Evolutionary conservation across 1,140 invertebrate species (phyloP), one percentile per base, ranked within the genome.

Genomic region (Aphidius gifuensis): DNA sequence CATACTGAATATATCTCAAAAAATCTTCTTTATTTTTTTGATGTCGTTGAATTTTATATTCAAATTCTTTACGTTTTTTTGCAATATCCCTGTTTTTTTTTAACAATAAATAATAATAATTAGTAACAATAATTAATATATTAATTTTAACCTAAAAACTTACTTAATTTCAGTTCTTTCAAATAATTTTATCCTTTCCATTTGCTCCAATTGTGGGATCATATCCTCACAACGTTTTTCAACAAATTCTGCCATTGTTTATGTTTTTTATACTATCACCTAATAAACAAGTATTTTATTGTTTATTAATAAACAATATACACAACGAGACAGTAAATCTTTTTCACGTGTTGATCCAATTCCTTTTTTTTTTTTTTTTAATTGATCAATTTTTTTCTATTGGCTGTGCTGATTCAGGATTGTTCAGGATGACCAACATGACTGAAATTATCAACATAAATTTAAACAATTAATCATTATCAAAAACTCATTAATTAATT

Each of bases 1-100:
- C 86, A 75, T 89, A 91, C 53, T 88, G 83, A 66, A 92, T 89
- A 66, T 92, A 92, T 60, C 83, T 80, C 8, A 90, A 76, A 75
- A 83, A 90, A 73, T 91, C 89, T 69, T 89, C 86, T 76, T 90
- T 90, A 32, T 76, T 76, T 76, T 90, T 90, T 3, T 82, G 82
- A 68, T 80, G 79, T 60, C 86, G 80, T 68, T 89, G 85, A 61
- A 92, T 82, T 77, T 86, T 88, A 66, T 91, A 90, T 74, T 92
- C 89, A 76, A 85, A 86, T 60, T 85, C 83, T 69, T 86, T 87
- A 11, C 87, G 78, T 72, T 87, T 90, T 67, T 86, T 87, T 23
- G 86, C 81, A 61, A 92, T 89, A 65, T 82, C 82, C 68, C 89
- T 90, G 16, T 32, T 32, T 32, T 32, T 32, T 32, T 32, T 32